A percentile compares a stretch with the other conserved stretches of the same genome.
These are phyloP conservation scores for Metellina segmentata DNA, from an alignment of 2,888 invertebrate genomes.

Conservation along the genomic window DNA sequence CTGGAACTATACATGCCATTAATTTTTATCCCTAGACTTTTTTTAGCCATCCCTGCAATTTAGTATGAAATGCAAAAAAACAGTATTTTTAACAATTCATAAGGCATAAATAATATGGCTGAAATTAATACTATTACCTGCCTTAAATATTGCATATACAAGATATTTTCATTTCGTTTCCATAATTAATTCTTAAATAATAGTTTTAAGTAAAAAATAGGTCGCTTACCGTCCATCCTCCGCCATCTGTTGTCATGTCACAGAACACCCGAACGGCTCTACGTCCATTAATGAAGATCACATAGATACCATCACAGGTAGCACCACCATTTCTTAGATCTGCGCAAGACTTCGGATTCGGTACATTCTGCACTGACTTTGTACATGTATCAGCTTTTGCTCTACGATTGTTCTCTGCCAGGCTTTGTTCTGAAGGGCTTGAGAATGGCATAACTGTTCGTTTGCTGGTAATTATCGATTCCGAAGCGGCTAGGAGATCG, in stretches of 20 bases:
- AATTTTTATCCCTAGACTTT: too few species aligned
- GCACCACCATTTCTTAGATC: constrained; percentile 78
- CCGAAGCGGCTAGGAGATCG: constrained; percentile 25
- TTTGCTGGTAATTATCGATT: constrained; percentile 21
- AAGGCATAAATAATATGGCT: too few species aligned
- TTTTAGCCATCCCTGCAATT: too few species aligned
- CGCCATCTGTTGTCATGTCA: constrained; percentile 84
- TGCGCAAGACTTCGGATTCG: constrained; percentile 77
- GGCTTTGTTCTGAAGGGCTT: background rate
- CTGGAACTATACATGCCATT: too few species aligned
- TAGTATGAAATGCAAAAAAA: too few species aligned
- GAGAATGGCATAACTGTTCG: constrained; percentile 9
- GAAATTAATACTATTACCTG: too few species aligned
- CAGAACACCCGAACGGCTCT: constrained; percentile 80
- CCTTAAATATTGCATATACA: too few species aligned
- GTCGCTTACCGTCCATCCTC: constrained; percentile 86
- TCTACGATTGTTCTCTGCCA: constrained; percentile 18
- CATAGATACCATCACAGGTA: constrained; percentile 78
- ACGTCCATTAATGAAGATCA: constrained; percentile 77
- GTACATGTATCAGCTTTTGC: constrained; percentile 50
- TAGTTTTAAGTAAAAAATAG: background rate
- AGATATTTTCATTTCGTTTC: too few species aligned
- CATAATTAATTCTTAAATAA: background rate
- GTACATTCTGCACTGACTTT: constrained; percentile 45
- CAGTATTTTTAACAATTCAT: too few species aligned